Evolutionary conservation across 1,140 invertebrate genomes (phyloP), one percentile per base, ranked within the genome.

Genomic region (Trachymyrmex septentrionalis): DNA sequence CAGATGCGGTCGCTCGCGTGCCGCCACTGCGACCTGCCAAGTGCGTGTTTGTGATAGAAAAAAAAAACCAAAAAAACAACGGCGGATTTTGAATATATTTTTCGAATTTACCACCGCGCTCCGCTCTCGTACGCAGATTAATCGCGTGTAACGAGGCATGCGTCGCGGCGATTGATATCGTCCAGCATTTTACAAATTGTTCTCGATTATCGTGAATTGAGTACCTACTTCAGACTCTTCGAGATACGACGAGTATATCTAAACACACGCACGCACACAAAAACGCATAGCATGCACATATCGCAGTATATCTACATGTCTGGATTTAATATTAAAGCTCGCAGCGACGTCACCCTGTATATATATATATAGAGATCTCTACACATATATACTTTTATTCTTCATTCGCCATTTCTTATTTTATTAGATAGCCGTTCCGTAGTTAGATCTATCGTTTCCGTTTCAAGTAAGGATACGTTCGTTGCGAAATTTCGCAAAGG

Each of bases 101-200:
- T 16, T 48, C 4, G 75, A 84, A 84, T 61, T 75, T 55, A 48
- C 24, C 12, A 7, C 21, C 30, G 6, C 44, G 19, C n/a, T 38
- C 24, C 4, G 80, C 63, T 73, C 53, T 10, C 38, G 69, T 12
- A 21, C 53, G 55, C 7, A 50, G 80, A 84, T 84, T 61, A 73
- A 73, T 48, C n/a, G 24, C 24, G 27, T 61, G 38, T 63, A 73
- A 72, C 38, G 53, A 75, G 80, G 80, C 38, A 59, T n/a, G 38
- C 53, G 21, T 24, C 14, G 21, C 27, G 27, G 38, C 80, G 80
- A 73, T 84, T 44, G 55, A 34, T 75, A 84, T 75, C 80, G 69
- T 61, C 19, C 67, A n/a, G 38, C 12, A 38, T 30, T 53, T 80
- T 84, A 84, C 80, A 84, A 84, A 84, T 84, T 61, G 80, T 75